Base-by-base conservation (phyloP, 2,888 invertebrate genomes). In the Melipona beecheii region DNA sequence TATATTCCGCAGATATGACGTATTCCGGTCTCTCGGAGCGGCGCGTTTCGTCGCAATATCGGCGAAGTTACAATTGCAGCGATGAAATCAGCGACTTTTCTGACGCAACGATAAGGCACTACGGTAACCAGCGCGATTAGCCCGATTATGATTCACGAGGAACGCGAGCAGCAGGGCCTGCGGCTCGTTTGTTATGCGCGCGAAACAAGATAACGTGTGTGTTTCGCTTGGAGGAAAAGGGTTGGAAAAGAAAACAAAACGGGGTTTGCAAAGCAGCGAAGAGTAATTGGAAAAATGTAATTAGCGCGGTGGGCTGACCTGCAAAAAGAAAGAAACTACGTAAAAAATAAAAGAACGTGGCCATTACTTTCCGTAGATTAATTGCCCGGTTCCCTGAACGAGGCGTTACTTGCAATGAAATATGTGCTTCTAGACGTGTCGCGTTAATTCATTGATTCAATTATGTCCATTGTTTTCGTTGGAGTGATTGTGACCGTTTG, bases 61-160 rank as follows among this genome's bases (percentile, higher is more conserved):
- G 4, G 43, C 52, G 13, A 50, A 62, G 43, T 50, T 74, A 58
- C 56, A 50, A 81, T 72, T 80, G 24, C 49, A 62, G 66, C 82
- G 83, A 82, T 83, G 83, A 82, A 83, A 83, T 83, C 82, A 66
- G 83, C 31, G 75, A 82, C 49, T 83, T 75, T 71, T 75, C 75
- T 83, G 82, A 83, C 83, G 83, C 75, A 83, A 83, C 75, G 82
- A 83, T 83, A 82, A 82, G 58, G 49, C 43, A n/a, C 36, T 54
- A 64, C 58, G 31, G 65, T 71, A 81, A 73, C 80, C 50, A 72
- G 71, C 31, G 50, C 54, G 82, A 83, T 82, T 83, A 82, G 75
- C 6, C 31, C 54, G 75, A 83, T 83, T 83, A 75, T 83, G 82
- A 83, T 83, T 83, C 75, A 82, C 66, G 62, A 36, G 62, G 50